Conservation (phyloP, 35 echinoderm and acorn worm species). For the Hemicentrotus pulcherrimus region DNA sequence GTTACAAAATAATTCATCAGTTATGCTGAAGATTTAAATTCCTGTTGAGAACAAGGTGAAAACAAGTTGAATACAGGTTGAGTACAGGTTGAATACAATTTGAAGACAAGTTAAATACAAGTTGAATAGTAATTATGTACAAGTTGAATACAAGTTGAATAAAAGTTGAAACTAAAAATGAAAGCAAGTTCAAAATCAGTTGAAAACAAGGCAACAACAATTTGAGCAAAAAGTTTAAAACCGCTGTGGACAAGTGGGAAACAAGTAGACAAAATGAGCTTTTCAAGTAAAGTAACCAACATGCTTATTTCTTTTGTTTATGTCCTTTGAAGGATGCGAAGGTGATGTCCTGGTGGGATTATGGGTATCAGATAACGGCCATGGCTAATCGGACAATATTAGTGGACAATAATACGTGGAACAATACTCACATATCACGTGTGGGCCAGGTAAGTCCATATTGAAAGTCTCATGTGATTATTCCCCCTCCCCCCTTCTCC, state of each 20-base stretch:
- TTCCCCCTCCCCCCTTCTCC: neutral
- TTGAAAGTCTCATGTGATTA: neutral
- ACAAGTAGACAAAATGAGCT: neutral
- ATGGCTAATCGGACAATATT: conserved; percentile 99
- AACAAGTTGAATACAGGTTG: neutral
- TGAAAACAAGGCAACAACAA: too few relatives aligned
- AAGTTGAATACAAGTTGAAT: too few relatives aligned
- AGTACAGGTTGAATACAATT: neutral
- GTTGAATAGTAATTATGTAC: too few relatives aligned
- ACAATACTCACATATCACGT: conserved; percentile 99
- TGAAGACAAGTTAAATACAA: neutral
- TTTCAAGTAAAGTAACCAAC: neutral
- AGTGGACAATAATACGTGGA: conserved; percentile 99
- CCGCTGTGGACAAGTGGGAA: neutral
- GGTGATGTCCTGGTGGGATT: conserved; percentile 99
- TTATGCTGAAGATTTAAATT: neutral
- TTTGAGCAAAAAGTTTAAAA: too few relatives aligned
- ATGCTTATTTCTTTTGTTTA: neutral
- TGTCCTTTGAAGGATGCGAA: conserved; percentile 84
- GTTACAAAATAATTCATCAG: too few relatives aligned
- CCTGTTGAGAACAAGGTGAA: neutral
- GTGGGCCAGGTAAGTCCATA: conserved; percentile 91
- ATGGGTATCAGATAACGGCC: conserved; percentile 99
- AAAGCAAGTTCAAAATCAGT: too few relatives aligned
- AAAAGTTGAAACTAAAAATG: too few relatives aligned